phyloP scores from a whole-genome alignment of 2,113 vertebrate genomes.

The Silurus meridionalis region DNA sequence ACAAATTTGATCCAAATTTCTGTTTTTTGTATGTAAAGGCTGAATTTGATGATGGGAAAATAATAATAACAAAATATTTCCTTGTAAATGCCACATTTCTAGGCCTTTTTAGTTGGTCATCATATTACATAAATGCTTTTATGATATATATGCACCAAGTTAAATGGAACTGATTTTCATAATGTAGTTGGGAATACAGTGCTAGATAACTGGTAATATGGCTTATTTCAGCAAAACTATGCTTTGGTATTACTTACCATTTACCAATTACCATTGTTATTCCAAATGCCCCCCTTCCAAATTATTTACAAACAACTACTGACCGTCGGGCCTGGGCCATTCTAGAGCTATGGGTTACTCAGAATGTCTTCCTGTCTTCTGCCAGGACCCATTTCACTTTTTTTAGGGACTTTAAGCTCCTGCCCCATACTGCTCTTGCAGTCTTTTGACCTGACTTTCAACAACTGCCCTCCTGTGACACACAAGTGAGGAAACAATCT shows the following conservation, averaged over 20 bases:
- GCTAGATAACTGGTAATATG: neutral
- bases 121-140: neutral
- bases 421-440: neutral
- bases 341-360: neutral
- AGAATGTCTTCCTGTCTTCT: neutral
- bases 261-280: neutral
- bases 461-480: neutral
- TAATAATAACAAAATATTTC: neutral
- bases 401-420: neutral
- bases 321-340: neutral
- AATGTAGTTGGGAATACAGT: neutral
- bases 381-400: neutral
- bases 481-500: neutral
- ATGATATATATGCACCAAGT: neutral
- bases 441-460: neutral
- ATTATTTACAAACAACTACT: neutral
- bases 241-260: neutral
- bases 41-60: neutral
- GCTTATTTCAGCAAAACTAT: neutral
- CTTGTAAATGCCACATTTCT: neutral
- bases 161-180: neutral
- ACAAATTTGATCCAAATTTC: neutral
- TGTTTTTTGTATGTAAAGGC: neutral
- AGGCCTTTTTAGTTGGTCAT: neutral
- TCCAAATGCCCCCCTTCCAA: neutral